Conservation (phyloP, 2,113 vertebrate genomes). For the Polyodon spathula region DNA sequence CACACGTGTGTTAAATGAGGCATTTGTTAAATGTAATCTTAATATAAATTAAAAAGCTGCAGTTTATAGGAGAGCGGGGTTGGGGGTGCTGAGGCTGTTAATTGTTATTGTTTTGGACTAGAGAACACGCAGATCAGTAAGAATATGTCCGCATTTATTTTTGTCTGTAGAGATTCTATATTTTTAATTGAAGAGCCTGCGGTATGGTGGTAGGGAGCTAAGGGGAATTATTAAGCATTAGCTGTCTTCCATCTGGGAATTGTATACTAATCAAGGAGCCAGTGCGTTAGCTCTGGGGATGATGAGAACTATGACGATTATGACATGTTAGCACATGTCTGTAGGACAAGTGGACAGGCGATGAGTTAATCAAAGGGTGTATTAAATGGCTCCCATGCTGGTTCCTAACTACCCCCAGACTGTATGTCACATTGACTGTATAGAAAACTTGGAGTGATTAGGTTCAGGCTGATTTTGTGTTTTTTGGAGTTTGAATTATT, state of each 20-base stretch:
- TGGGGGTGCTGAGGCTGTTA: background rate
- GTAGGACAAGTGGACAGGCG: conserved; percentile 79
- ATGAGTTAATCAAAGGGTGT: conserved; percentile 88
- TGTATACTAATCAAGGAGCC: conserved; percentile 79
- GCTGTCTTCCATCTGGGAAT: conserved; percentile 75
- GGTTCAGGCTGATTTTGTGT: conserved; percentile 21
- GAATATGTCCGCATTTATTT: conserved; percentile 62
- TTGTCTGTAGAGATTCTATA: conserved; percentile 66
- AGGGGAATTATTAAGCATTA: conserved; percentile 82
- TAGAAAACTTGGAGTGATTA: conserved; percentile 44
- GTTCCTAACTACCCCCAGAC: conserved; percentile 64
- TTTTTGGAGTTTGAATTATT: conserved; percentile 26
- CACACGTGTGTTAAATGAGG: no score
- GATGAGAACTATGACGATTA: conserved; percentile 87
- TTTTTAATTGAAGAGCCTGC: conserved; percentile 70
- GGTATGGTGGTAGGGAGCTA: conserved; percentile 67
- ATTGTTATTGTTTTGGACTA: conserved; percentile 19
- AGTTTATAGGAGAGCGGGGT: background rate
- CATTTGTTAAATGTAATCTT: no score
- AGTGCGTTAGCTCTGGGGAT: conserved; percentile 67
- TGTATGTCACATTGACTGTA: conserved; percentile 49
- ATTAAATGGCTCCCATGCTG: conserved; percentile 88
- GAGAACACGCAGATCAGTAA: conserved; percentile 49
- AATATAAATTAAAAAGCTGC: no score
- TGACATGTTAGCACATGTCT: conserved; percentile 93